Evolutionary conservation across 1,140 invertebrate genomes (phyloP), one percentile per base, ranked within the genome.

Genomic region (Lepidotrigona ventralis): DNA sequence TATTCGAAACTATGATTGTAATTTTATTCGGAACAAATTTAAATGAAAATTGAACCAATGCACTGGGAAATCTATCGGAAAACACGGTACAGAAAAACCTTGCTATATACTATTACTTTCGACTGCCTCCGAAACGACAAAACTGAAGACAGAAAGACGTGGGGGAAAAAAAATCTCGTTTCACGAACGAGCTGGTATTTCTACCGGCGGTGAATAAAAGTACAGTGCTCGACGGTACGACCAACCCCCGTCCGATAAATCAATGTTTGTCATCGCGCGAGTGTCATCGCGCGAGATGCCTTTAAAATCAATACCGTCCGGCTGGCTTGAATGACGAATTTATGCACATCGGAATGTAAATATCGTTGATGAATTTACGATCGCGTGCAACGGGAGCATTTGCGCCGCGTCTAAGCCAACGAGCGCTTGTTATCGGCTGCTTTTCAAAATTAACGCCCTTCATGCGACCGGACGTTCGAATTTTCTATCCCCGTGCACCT

Each of bases 361-460:
- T 73, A 80, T 72, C 69, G 79, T 46, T 51, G 69, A 80, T 80
- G 79, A 80, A 80, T 80, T 80, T 73, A 80, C 56, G 54, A 46
- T 51, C 53, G 54, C 66, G 21, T 51, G 76, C 63, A 26, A 54
- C 29, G 51, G 23, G 8, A 14, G 23, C 78, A 73, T 80, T 80
- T 53, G 46, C 69, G 46, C 8, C 54, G 56, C 21, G 68, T 60
- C 78, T 79, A 60, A 79, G 68, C 68, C 39, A 53, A 73, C 56
- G 56, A 80, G 79, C 69, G 79, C 69, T 73, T 80, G 79, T 80
- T 80, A 63, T 73, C 79, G 69, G 33, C 26, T 33, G 56, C 79
- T 80, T 80, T 73, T 63, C 79, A 80, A 73, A 80, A 80, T 80
- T 80, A 80, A 80, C 79, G 69, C 56, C 39, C 79, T 73, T 73